Evolutionary conservation across 2,113 vertebrate genomes (phyloP), one percentile per base, ranked within the genome.

Genomic region (Beaufortia kweichowensis): DNA sequence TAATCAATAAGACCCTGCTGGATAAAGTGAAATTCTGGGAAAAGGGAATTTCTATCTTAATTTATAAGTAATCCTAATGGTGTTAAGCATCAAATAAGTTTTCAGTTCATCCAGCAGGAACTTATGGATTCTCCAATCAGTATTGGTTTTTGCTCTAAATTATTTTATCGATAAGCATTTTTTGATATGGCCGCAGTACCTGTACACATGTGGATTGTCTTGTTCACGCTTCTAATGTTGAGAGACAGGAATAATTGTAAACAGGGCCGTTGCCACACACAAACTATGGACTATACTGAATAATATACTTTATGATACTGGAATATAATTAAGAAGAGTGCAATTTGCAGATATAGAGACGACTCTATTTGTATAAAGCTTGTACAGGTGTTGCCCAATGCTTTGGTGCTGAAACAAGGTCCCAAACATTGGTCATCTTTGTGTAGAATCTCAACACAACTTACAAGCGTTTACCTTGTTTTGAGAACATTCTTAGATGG

Each of bases 331-430:
- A 77, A 14, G 41, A 24, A 43, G 17, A 39, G 61, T 64, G 63
- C 21, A 29, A 15, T 10, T 28, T 6, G 10, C 14, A 73, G 59
- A 28, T 46, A 61, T 59, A 57, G 26, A 26, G 3, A 31, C 17
- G 15, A 17, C n/a, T 56, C 50, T 70, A n/a, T 23, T 26, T 71
- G 69, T 77, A 72, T 74, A 70, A 77, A 71, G 68, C 60, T 64
- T 69, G 68, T 75, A 80, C 67, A 74, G 74, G 33, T 3, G 39
- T 76, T 78, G 53, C 77, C 68, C 29, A 76, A 70, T 78, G 48
- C 28, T 68, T 64, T 35, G 63, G 66, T 57, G 62, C 78, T 79
- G 59, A 80, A 82, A 64, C 24, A 63, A 63, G 53, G 56, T 75
- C 48, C 29, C 48, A 79, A 35, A 66, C 29, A 43, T 55, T 17